Evolutionary conservation across 2,888 invertebrate species (phyloP).

Genomic region (Deilephila elpenor): DNA sequence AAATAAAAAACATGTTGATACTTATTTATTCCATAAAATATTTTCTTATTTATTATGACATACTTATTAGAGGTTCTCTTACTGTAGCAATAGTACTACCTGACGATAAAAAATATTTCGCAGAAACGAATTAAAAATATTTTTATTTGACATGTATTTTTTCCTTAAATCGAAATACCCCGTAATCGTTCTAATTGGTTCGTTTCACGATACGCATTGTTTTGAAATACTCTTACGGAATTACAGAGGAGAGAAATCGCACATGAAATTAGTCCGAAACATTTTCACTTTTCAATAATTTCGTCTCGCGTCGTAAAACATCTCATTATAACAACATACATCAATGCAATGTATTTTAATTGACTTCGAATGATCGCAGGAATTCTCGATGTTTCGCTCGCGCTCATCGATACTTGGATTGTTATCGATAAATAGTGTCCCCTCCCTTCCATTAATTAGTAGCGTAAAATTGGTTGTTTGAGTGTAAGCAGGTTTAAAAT

Average conservation of each 20-base stretch:
- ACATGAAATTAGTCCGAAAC: slow-evolving; percentile 3
- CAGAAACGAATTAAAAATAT: neutral
- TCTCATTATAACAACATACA: slow-evolving; percentile 48
- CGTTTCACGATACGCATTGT: slow-evolving; percentile 13
- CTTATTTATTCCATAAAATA: too few relatives aligned
- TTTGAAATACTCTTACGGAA: slow-evolving; percentile 17
- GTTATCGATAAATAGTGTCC: slow-evolving; percentile 18
- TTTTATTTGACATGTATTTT: neutral
- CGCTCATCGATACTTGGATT: slow-evolving; percentile 19
- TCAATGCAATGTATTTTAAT: slow-evolving; percentile 55
- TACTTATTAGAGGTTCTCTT: too few relatives aligned
- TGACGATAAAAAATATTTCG: too few relatives aligned
- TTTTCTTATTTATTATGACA: too few relatives aligned
- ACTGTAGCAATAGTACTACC: too few relatives aligned
- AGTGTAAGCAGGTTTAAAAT: neutral
- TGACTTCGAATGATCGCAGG: slow-evolving; percentile 42
- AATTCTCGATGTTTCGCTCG: slow-evolving; percentile 13
- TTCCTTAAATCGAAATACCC: neutral
- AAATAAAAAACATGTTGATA: too few relatives aligned
- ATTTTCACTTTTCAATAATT: slow-evolving; percentile 57
- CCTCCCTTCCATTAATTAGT: slow-evolving; percentile 17
- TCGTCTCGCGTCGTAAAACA: slow-evolving; percentile 40
- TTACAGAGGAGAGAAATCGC: slow-evolving; percentile 16
- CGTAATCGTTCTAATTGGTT: slow-evolving; percentile 7
- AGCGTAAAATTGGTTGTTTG: slow-evolving; percentile 15